These are phyloP conservation scores for Drosophila repleta DNA, from an alignment of 1,140 invertebrate genomes.

Conservation along the genomic window DNA sequence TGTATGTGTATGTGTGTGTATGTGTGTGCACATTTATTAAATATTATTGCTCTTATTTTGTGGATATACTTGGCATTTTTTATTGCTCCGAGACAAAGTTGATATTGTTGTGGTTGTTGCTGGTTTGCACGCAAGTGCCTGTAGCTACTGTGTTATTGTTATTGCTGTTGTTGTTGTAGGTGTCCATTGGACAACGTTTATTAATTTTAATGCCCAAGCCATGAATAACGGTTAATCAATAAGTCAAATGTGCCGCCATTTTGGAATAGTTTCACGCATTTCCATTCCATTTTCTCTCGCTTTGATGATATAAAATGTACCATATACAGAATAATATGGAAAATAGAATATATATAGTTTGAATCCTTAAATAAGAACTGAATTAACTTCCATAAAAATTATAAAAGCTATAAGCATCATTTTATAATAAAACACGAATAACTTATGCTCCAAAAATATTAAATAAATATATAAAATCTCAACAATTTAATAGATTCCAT, in stretches of 20 bases:
- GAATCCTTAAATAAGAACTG: too few species aligned
- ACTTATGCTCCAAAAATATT: too few species aligned
- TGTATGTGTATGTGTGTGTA: conserved; percentile 24
- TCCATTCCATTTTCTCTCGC: too few species aligned
- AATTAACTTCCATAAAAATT: too few species aligned
- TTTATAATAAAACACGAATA: too few species aligned
- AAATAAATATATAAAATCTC: too few species aligned
- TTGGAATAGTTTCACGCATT: conserved; percentile 7
- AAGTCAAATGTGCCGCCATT: conserved; percentile 37
- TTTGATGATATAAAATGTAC: too few species aligned
- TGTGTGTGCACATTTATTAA: conserved; percentile 72
- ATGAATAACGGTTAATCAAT: conserved; percentile 77
- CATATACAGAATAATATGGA: too few species aligned
- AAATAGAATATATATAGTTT: too few species aligned
- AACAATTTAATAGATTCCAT: too few species aligned
- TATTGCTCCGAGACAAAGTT: conserved; percentile 55
- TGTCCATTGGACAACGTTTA: conserved; percentile 52
- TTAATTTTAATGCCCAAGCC: conserved; percentile 67
- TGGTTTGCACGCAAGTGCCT: conserved; percentile 7
- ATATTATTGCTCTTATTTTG: conserved; percentile 80
- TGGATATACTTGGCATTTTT: conserved; percentile 71
- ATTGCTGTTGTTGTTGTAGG: conserved; percentile 7
- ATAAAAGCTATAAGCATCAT: too few species aligned
- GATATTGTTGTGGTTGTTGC: conserved; percentile 29
- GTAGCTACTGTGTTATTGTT: not conserved